phyloP scores from a whole-genome alignment of 2,113 vertebrate genomes.

The Hippocampus comes region DNA sequence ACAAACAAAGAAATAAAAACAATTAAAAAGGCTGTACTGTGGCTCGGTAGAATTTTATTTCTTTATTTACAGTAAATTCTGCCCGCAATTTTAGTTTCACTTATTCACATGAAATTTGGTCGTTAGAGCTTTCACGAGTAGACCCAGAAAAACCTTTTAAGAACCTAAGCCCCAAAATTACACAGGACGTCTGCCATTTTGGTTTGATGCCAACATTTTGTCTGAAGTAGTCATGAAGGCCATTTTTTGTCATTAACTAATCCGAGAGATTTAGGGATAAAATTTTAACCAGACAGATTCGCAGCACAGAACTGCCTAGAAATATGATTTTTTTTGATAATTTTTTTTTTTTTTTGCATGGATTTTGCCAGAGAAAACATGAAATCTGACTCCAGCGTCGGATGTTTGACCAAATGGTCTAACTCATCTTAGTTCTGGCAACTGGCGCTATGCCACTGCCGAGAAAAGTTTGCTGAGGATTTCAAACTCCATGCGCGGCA shows the following conservation, averaged over 20 bases:
- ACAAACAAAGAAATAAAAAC: not conserved
- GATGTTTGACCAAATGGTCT: not conserved
- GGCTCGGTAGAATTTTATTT: too few relatives aligned
- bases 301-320: not conserved
- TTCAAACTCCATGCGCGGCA: constrained; percentile 15
- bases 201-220: not conserved
- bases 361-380: not conserved
- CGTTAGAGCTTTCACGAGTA: too few relatives aligned
- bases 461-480: not conserved
- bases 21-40: too few relatives aligned
- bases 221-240: too few relatives aligned
- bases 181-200: too few relatives aligned
- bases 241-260: too few relatives aligned
- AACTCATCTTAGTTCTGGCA: not conserved
- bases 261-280: not conserved
- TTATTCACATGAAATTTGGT: too few relatives aligned
- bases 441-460: not conserved
- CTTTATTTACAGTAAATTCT: too few relatives aligned
- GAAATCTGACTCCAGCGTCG: not conserved
- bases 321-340: not conserved
- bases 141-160: too few relatives aligned
- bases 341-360: not conserved
- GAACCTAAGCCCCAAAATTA: too few relatives aligned
- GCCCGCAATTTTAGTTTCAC: too few relatives aligned
- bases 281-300: not conserved